Evolutionary conservation across 2,888 invertebrate genomes (phyloP), one percentile per base, ranked within the genome.

Genomic region (Anticlea derivata): DNA sequence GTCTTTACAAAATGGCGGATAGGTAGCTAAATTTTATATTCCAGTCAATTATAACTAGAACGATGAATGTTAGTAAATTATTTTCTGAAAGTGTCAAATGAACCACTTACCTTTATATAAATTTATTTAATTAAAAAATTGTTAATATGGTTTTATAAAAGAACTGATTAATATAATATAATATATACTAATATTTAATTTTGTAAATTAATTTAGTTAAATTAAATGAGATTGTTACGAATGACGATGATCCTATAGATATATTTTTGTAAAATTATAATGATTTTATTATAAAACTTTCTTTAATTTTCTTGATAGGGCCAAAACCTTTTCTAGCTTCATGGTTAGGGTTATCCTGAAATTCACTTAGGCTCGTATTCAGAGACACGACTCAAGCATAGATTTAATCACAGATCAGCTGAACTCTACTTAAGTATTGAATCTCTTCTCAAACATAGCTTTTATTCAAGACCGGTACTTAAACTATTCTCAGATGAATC

Each of bases 21-120:
- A 33, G 43, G 47, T 49, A 41, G 38, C 41, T 50, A 47, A 12
- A 7, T 41, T 27, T 38, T 47, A 8, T 47, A 17, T 55, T 57
- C 45, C 52, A 55, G 40, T 46, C 45, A 58, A 40, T 41, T 56
- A 54, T 56, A 26, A 8, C 13, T 27, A 56, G 10, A 11, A 47
- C 33, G 68, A 70, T 62, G 75, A 52, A 61, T 73, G 73, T 47
- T 35, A 70, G 72, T 77, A 76, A 77, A 60, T 77, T 76, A 78
- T 73, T 66, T 54, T 61, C 63, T 53, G 58, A 63, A 46, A 46
- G 11, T 53, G 13, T 41, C 31, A 35, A 29, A 20, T 27, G 23
- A 23, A 27, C 10, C 17, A 33, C 2, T 17, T 24, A 20, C 6
- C n/a, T 37, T 11, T 10, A 17, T 29, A n/a, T 13, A 17, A 24